Conservation (phyloP, 2,113 vertebrate genomes). For the Tachysurus vachellii region DNA sequence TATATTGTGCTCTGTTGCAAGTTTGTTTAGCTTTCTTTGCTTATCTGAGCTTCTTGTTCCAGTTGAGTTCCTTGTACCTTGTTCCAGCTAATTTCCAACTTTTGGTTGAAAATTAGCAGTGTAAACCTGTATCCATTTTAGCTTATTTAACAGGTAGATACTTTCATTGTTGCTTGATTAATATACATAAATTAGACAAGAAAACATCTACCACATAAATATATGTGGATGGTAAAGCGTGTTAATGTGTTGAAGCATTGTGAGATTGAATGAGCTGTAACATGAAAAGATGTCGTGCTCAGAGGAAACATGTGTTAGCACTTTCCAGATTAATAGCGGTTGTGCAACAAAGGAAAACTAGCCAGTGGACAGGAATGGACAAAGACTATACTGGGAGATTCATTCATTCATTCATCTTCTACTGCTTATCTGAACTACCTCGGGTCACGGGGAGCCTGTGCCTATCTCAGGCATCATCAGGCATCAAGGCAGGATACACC, state of each 20-base stretch:
- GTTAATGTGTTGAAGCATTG: not conserved
- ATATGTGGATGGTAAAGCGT: not conserved
- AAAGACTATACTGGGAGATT: no score
- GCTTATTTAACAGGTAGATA: not conserved
- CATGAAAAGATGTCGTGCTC: not conserved
- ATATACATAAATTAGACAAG: not conserved
- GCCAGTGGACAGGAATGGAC: not conserved
- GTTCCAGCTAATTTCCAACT: no score
- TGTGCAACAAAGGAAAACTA: conserved; percentile 9
- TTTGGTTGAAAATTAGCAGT: not conserved
- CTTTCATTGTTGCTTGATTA: not conserved
- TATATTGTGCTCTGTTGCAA: not conserved
- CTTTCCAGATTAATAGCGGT: conserved; percentile 4
- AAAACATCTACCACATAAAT: not conserved
- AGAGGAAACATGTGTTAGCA: conserved; percentile 10
- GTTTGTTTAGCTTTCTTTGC: not conserved
- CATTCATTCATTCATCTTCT: no score
- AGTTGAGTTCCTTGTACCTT: no score
- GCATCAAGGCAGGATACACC: no score
- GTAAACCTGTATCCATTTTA: not conserved
- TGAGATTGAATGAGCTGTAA: not conserved
- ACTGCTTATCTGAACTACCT: no score
- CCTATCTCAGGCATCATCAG: no score
- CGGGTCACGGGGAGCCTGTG: no score
- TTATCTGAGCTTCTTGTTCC: not conserved